Conservation (phyloP, 2,888 invertebrate genomes). For the Leptinotarsa juncta region DNA sequence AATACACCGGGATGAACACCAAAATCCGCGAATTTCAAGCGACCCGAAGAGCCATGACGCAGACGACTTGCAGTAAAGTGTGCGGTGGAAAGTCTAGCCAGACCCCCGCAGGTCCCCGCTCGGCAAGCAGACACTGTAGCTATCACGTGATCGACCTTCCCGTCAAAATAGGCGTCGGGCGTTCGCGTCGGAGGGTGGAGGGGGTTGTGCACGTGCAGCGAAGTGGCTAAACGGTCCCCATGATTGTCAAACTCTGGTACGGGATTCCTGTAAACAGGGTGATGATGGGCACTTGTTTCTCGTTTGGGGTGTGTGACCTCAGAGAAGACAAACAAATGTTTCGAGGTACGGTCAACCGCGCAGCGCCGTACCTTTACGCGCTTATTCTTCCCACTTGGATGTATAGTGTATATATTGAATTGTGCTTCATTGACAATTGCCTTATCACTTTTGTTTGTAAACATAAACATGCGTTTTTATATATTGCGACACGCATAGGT, state of each 20-base stretch:
- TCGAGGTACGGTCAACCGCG: slow-evolving; percentile 22
- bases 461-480: slow-evolving; percentile 2
- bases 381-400: not conserved
- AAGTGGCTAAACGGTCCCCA: slow-evolving; percentile 33
- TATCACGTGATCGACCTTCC: slow-evolving; percentile 86
- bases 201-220: slow-evolving; percentile 33
- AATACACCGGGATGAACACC: slow-evolving; percentile 2
- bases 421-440: slow-evolving; percentile 19
- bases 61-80: slow-evolving; percentile 37
- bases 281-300: slow-evolving; percentile 31
- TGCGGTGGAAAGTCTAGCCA: slow-evolving; percentile 72
- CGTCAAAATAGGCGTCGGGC: slow-evolving; percentile 79
- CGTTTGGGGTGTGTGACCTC: slow-evolving; percentile 30
- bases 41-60: slow-evolving; percentile 38
- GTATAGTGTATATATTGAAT: not conserved
- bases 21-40: slow-evolving; percentile 34
- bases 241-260: slow-evolving; percentile 32
- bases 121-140: slow-evolving; percentile 57
- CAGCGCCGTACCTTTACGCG: not conserved
- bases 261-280: slow-evolving; percentile 36
- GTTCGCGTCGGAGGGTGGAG: slow-evolving; percentile 37
- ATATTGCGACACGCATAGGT: not conserved
- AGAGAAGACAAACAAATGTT: not conserved
- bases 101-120: slow-evolving; percentile 51
- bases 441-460: slow-evolving; percentile 23